These are phyloP conservation scores for Asteroscopus sphinx DNA, from an alignment of 2,888 invertebrate species.

Conservation along the genomic window DNA sequence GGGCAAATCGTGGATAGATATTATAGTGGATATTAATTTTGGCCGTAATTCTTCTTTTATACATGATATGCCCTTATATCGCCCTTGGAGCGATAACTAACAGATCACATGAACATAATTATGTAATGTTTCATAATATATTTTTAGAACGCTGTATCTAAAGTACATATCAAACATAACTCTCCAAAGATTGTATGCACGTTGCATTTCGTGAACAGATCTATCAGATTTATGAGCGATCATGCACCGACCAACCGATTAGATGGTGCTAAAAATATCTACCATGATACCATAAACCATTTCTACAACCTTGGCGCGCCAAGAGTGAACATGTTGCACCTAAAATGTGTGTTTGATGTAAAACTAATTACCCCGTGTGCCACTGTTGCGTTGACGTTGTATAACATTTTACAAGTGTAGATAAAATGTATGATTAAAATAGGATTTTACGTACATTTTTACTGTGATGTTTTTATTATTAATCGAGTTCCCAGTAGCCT, in stretches of 20 bases:
- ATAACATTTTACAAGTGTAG: conserved; percentile 22
- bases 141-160: conserved; percentile 28
- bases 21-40: no score
- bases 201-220: conserved; percentile 43
- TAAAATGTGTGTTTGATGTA: conserved; percentile 39
- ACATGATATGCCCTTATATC: no score
- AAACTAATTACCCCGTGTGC: conserved; percentile 7
- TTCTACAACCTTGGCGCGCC: conserved; percentile 26
- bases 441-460: conserved; percentile 29
- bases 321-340: conserved; percentile 19
- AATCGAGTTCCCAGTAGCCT: conserved; percentile 3
- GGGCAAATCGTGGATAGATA: no score
- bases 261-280: conserved; percentile 35
- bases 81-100: no score
- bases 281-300: conserved; percentile 9
- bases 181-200: conserved; percentile 21
- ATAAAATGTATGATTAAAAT: conserved; percentile 47
- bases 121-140: conserved; percentile 18
- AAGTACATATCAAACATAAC: conserved; percentile 20
- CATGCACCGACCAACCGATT: conserved; percentile 25
- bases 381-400: conserved; percentile 3
- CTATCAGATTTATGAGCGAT: conserved; percentile 31
- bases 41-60: no score
- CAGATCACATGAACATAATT: not conserved
- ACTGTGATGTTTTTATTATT: conserved; percentile 40